phyloP scores from a whole-genome alignment of 1,140 invertebrate species.

The Heliconius congener region DNA sequence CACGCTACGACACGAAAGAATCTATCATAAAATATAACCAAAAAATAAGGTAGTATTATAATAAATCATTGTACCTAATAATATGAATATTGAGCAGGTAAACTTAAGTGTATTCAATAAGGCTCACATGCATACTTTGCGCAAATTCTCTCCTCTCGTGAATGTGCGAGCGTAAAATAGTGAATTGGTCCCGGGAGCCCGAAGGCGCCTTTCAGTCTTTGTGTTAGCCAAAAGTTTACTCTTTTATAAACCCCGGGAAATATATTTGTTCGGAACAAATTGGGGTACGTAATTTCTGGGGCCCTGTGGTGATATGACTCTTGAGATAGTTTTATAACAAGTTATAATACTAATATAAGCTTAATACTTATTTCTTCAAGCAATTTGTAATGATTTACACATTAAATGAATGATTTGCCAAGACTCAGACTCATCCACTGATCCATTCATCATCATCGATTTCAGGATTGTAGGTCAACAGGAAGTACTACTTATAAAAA shows the following conservation, averaged over 20 bases:
- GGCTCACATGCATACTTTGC: slow-evolving; percentile 59
- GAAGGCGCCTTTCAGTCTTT: slow-evolving; percentile 41
- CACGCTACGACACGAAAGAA: too few relatives aligned
- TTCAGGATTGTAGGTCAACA: too few relatives aligned
- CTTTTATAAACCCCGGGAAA: slow-evolving; percentile 47
- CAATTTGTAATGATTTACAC: not conserved
- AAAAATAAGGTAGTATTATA: not conserved
- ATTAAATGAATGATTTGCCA: not conserved
- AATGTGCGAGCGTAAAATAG: slow-evolving; percentile 53
- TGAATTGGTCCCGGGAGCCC: slow-evolving; percentile 52
- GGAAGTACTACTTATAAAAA: too few relatives aligned
- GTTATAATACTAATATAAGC: not conserved
- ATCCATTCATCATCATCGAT: too few relatives aligned
- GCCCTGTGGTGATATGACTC: not conserved
- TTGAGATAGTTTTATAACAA: slow-evolving; percentile 1
- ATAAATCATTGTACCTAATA: not conserved
- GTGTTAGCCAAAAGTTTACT: slow-evolving; percentile 44
- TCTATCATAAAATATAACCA: too few relatives aligned
- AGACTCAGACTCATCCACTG: too few relatives aligned
- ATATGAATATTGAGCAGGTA: slow-evolving; percentile 8
- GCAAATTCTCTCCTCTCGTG: slow-evolving; percentile 52
- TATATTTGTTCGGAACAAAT: slow-evolving; percentile 46
- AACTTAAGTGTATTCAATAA: slow-evolving; percentile 14
- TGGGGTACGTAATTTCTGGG: slow-evolving; percentile 13
- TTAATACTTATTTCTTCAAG: not conserved